Base-by-base conservation (phyloP, 1,140 invertebrate species). In the Hylyphantes graminicola region DNA sequence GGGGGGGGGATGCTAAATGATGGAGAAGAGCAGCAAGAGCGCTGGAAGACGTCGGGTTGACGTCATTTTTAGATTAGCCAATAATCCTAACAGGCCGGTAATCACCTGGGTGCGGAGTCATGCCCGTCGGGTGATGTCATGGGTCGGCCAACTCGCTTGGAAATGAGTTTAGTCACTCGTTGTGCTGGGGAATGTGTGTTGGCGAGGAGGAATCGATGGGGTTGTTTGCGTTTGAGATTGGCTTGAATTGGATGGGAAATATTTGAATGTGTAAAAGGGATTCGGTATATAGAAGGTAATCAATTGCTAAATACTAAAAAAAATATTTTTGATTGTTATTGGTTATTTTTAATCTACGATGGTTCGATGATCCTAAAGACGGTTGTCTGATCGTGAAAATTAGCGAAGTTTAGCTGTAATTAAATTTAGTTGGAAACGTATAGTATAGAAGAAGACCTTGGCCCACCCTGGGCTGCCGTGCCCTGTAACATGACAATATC, bases 161-260 rank as follows among this genome's bases (percentile, higher is more conserved):
- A 76, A 84, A 84, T 84, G 74, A 84, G 81, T 84, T 84, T 84
- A 76, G 81, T 84, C 81, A 84, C 74, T 76, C 81, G 61, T 17
- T 13, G 53, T 78, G 75, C 54, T 78, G 75, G 75, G 13, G 53
- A 68, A 70, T 79, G 67, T 79, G 77, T 79, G 77, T 64, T 65
- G 48, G 75, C 61, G 75, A 13, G 67, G 17, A 21, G 63, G 17
- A 21, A 61, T 61, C 12, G 17, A 35, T 21, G 57, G 57, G 51
- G 35, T 21, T 12, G 35, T 55, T 70, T 50, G 53, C 57, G 53
- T 19, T n/a, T 19, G 13, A 21, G 13, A 59, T 10, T 8, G 13
- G 35, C 4, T 17, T 73, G 70, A 10, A 57, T 61, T 61, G 57
- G 17, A 15, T 61, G 35, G 5, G 5, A 35, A 35, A 35, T 35